Base-by-base conservation (phyloP, 2,797 vertebrate species). In the Poecilia picta region DNA sequence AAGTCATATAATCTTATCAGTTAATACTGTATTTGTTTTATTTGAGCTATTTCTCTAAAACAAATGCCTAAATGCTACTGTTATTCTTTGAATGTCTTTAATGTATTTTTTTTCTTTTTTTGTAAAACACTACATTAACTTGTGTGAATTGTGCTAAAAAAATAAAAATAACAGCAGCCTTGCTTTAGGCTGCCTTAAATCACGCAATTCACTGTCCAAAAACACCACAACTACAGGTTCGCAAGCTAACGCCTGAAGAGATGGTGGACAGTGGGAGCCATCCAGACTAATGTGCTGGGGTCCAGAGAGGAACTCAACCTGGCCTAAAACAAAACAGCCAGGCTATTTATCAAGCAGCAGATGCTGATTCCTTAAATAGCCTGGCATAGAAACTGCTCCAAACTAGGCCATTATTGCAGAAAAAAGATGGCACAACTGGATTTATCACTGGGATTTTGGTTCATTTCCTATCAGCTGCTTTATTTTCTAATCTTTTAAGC, bases 341-440 rank as follows among this genome's bases (percentile, higher is more conserved):
- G 90, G 93, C 95, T 94, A 95, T 96, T 96, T 95, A 95, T 96
- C 95, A 96, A 93, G 93, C 93, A 90, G 95, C 94, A 95, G 93
- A 95, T 95, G 94, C 94, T 93, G 93, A 95, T 93, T 95, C 95
- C 94, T 91, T 94, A 96, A 96, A 96, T 96, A 96, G 94, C 92
- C 89, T 94, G 93, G 94, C 95, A 96, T 94, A 96, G 95, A 96
- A 96, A 95, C 90, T 43, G 85, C 89, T 93, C 86, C 93, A 94
- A 96, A 96, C 91, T 96, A 96, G 95, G 95, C 90, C 95, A 96
- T 95, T 94, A 94, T 94, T 93, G 84, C 86, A 90, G 81, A 64
- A 86, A 70, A 68, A 90, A 85, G 88, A 90, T 64, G 85, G 83
- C 70, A 87, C 83, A 88, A 91, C 90, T 92, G 93, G 91, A 94